These are phyloP conservation scores for Propithecus coquereli DNA, from an alignment of 2,113 vertebrate species.

Conservation along the genomic window DNA sequence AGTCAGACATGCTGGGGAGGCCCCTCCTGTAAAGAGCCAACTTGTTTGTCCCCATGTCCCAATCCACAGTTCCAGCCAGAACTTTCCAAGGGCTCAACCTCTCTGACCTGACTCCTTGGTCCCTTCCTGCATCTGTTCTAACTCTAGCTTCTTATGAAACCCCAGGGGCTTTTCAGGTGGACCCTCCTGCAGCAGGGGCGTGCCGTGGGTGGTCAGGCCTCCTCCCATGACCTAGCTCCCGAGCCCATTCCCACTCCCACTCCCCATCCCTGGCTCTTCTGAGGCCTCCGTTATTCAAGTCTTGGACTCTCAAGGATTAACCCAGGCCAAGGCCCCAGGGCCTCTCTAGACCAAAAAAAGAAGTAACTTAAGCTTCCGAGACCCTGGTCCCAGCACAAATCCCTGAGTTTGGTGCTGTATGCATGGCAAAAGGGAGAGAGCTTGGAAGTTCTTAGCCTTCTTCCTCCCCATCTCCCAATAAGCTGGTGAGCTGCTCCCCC, in stretches of 20 bases:
- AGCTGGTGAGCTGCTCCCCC: not conserved
- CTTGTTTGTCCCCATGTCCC: not conserved
- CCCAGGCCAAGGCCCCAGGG: not conserved
- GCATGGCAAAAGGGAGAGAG: not conserved
- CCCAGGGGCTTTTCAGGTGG: not conserved
- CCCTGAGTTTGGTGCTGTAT: not conserved
- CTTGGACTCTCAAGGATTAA: not conserved
- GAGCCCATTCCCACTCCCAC: not conserved
- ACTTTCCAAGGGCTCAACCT: not conserved
- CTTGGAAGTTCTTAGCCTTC: not conserved
- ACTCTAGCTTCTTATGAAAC: not conserved
- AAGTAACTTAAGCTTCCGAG: not conserved
- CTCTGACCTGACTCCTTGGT: not conserved
- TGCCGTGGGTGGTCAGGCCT: not conserved
- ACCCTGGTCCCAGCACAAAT: not conserved
- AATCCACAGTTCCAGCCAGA: not conserved
- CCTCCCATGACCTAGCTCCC: not conserved
- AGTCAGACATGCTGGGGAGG: not conserved
- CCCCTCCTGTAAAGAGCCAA: not conserved
- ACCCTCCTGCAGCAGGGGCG: not conserved
- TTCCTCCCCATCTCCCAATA: not conserved
- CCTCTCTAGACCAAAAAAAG: not conserved
- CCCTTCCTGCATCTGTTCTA: not conserved
- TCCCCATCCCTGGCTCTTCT: not conserved
- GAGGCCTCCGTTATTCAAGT: not conserved